Conservation (phyloP, 2,797 vertebrate species). For the Falco peregrinus region DNA sequence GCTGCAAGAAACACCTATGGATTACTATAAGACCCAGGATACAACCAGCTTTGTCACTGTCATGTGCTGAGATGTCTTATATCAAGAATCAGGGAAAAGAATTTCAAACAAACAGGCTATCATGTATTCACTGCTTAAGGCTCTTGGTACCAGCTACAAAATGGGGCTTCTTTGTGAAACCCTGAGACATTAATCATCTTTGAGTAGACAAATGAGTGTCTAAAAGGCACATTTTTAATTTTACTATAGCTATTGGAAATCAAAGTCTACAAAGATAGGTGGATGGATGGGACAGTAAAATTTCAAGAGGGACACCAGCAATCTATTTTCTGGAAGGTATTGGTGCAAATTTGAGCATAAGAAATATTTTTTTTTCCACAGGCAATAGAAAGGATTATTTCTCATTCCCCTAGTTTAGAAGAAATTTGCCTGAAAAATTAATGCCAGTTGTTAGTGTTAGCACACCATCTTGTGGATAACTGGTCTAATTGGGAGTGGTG, state of each 20-base stretch:
- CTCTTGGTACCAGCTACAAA: neutral
- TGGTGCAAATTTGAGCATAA: neutral
- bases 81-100: neutral
- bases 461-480: slow-evolving; percentile 74
- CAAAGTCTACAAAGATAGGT: slow-evolving; percentile 12
- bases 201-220: neutral
- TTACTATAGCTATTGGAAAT: slow-evolving; percentile 22
- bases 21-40: neutral
- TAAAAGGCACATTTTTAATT: neutral
- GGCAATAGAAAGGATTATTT: neutral
- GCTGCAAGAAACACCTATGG: neutral
- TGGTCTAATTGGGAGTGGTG: neutral
- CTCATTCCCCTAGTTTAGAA: neutral
- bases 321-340: neutral
- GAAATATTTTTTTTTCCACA: slow-evolving; percentile 27
- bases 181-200: neutral
- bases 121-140: neutral
- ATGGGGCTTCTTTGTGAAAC: neutral
- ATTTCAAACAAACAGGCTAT: neutral
- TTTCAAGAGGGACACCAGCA: neutral
- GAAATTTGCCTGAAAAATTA: neutral
- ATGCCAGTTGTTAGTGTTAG: slow-evolving; percentile 58
- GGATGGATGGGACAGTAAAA: neutral
- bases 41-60: neutral
- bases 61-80: neutral